phyloP scores from a whole-genome alignment of 2,888 invertebrate genomes.

The Pristionchus japonicus region DNA sequence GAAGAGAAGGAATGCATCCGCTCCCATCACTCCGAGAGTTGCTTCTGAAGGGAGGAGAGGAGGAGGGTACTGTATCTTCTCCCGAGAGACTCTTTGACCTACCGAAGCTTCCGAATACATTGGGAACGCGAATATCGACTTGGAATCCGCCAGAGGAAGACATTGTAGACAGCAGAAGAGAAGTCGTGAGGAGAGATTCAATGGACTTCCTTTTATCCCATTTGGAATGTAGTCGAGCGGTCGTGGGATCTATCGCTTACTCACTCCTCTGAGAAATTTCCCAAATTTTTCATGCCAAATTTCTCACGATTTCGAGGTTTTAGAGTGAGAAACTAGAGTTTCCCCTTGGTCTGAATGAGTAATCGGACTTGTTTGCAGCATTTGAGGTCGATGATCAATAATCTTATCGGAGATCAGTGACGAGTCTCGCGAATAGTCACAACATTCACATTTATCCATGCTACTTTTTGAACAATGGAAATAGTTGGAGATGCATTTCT shows the following conservation, averaged over 20 bases:
- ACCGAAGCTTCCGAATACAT: slow-evolving; percentile 22
- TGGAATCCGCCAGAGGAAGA: neutral
- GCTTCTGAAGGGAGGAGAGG: neutral
- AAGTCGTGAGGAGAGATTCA: neutral
- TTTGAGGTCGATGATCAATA: neutral
- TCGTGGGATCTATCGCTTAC: slow-evolving; percentile 10
- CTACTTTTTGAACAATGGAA: neutral
- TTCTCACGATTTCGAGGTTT: slow-evolving; percentile 15
- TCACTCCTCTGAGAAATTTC: neutral
- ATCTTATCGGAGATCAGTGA: neutral
- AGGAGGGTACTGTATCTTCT: neutral
- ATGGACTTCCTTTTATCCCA: neutral
- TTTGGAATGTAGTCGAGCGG: neutral
- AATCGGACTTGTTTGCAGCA: neutral
- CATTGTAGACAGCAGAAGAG: neutral
- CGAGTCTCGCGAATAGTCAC: neutral
- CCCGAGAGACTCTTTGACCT: neutral
- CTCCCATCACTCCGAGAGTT: neutral
- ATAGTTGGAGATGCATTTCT: neutral
- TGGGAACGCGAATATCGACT: slow-evolving; percentile 7
- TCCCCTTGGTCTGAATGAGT: neutral
- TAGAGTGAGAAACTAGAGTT: neutral
- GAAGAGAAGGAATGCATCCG: neutral
- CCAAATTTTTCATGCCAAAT: neutral
- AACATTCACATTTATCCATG: neutral